Evolutionary conservation across 2,113 vertebrate species (phyloP).

Genomic region (Phocoena phocoena): DNA sequence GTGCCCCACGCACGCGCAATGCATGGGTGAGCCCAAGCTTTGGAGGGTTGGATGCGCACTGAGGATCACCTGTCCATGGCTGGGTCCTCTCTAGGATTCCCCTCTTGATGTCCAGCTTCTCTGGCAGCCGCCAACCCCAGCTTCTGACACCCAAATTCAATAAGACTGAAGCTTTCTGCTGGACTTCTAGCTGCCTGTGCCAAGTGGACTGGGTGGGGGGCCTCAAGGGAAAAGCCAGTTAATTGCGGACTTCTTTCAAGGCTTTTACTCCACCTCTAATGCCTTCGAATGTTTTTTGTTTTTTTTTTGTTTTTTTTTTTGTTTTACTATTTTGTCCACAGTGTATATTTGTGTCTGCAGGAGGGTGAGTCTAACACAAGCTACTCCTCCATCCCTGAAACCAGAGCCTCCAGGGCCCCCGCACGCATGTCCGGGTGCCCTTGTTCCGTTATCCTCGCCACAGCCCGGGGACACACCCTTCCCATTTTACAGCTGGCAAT

Average conservation of each 20-base stretch:
- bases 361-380: accelerated
- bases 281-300: neutral
- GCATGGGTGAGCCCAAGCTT: neutral
- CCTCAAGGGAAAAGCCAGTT: neutral
- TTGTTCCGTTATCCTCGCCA: accelerated
- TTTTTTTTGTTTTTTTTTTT: neutral
- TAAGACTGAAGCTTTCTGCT: neutral
- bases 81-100: neutral
- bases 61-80: neutral
- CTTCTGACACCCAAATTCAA: neutral
- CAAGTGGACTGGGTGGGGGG: neutral
- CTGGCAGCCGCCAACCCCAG: neutral
- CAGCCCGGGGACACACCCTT: accelerated
- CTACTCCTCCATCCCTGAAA: accelerated
- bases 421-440: accelerated
- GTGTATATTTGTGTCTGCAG: accelerated
- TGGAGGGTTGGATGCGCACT: too few species aligned
- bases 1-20: accelerated
- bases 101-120: neutral
- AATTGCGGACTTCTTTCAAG: accelerated
- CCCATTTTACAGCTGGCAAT: neutral
- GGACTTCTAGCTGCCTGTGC: too few species aligned
- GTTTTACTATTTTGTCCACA: neutral
- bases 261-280: too few species aligned
- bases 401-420: accelerated